Conservation (phyloP, 2,113 vertebrate genomes). For the Platysteira castanea region DNA sequence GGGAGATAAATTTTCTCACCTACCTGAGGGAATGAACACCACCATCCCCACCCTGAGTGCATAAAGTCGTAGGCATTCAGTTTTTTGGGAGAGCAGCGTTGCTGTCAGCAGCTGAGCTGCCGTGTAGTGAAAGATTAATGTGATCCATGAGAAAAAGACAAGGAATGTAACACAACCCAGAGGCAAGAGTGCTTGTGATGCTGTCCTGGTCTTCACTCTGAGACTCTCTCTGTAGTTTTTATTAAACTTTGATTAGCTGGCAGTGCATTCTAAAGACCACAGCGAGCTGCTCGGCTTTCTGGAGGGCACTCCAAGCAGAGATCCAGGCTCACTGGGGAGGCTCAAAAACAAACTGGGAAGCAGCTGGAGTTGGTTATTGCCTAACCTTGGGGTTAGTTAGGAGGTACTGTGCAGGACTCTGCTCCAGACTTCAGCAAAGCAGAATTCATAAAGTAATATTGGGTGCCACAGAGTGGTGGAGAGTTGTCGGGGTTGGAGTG, state of each 20-base stretch:
- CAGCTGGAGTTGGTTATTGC: neutral
- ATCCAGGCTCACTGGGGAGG: neutral
- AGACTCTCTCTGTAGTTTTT: neutral
- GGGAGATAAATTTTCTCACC: neutral
- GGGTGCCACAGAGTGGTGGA: neutral
- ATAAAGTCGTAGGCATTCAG: neutral
- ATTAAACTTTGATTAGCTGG: constrained; percentile 38
- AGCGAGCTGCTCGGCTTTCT: neutral
- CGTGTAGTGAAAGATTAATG: neutral
- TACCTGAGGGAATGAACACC: neutral
- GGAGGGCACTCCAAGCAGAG: neutral
- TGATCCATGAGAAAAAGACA: neutral
- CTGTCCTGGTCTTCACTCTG: neutral
- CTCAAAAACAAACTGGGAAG: neutral
- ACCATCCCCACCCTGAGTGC: neutral
- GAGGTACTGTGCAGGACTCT: neutral
- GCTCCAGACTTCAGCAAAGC: neutral
- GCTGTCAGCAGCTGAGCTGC: neutral
- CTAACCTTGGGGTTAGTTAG: neutral
- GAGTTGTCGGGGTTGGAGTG: neutral
- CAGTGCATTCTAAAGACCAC: neutral
- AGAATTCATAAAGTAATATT: neutral
- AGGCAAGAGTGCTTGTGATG: neutral
- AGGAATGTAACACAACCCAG: neutral
- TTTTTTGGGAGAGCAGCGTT: neutral